A percentile compares a stretch with the other conserved stretches of the same genome.
These are phyloP conservation scores for Pristionchus pacificus DNA, from an alignment of 1,140 invertebrate genomes.

Conservation along the genomic window DNA sequence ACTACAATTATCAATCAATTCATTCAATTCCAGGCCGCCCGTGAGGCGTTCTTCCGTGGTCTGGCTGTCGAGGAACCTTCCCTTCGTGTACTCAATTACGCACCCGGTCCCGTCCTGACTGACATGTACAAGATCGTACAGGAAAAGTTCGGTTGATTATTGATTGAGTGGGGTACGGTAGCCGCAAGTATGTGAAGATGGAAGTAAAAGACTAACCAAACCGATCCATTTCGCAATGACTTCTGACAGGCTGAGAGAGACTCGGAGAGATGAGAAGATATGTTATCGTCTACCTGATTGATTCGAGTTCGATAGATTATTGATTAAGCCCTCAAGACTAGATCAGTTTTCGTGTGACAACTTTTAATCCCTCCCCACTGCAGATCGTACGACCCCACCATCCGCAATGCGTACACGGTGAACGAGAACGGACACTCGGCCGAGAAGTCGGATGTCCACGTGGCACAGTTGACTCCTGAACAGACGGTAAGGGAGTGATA, in stretches of 20 bases:
- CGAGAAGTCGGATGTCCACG: slow-evolving; percentile 44
- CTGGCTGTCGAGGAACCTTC: slow-evolving; percentile 74
- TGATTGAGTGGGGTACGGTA: too few relatives aligned
- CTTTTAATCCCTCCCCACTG: slow-evolving; percentile 65
- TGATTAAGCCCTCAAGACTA: too few relatives aligned
- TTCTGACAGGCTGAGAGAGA: too few relatives aligned
- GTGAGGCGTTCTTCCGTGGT: slow-evolving; percentile 80
- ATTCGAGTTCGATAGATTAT: too few relatives aligned
- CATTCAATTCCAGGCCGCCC: slow-evolving; percentile 64
- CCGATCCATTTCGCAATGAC: too few relatives aligned
- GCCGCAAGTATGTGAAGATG: too few relatives aligned
- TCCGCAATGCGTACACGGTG: not conserved
- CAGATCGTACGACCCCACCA: slow-evolving; percentile 62
- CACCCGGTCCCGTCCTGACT: slow-evolving; percentile 83
- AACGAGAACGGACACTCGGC: not conserved
- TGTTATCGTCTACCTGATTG: too few relatives aligned
- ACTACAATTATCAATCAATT: too few relatives aligned
- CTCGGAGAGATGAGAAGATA: too few relatives aligned
- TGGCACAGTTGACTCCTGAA: slow-evolving; percentile 68
- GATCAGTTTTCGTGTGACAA: too few relatives aligned
- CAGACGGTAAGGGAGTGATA: slow-evolving; percentile 71
- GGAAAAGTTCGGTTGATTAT: slow-evolving; percentile 62
- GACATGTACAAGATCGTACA: slow-evolving; percentile 73
- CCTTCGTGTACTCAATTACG: slow-evolving; percentile 78
- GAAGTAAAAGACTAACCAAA: too few relatives aligned